Evolutionary conservation across 2,797 vertebrate genomes (phyloP).

Genomic region (Halcyon smyrnensis): DNA sequence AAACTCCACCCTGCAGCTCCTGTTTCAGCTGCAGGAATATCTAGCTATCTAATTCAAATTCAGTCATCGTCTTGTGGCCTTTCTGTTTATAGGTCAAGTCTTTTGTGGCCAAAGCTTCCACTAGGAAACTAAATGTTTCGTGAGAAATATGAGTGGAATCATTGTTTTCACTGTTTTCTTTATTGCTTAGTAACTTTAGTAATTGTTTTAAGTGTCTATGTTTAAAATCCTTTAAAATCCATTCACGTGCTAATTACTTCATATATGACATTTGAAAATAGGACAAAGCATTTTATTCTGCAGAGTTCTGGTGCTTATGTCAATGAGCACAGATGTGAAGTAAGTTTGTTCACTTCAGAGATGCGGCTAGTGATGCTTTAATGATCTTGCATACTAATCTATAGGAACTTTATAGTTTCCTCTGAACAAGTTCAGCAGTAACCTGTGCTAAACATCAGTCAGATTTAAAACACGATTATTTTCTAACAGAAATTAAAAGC

Average conservation of each 20-base stretch:
- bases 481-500: neutral
- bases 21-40: neutral
- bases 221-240: neutral
- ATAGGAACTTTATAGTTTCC: neutral
- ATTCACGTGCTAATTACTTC: neutral
- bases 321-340: neutral
- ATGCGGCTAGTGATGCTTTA: neutral
- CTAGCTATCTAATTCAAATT: conserved; percentile 17
- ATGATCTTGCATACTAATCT: neutral
- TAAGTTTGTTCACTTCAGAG: neutral
- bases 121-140: conserved; percentile 1
- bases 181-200: conserved; percentile 1
- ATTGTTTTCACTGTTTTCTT: neutral
- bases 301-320: neutral
- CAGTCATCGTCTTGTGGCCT: conserved; percentile 26
- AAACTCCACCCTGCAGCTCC: neutral
- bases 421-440: neutral
- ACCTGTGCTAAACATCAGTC: neutral
- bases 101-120: conserved; percentile 54
- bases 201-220: neutral
- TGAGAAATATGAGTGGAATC: conserved; percentile 61
- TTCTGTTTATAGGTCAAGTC: conserved; percentile 52
- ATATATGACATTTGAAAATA: neutral
- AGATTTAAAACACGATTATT: neutral
- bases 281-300: neutral